Base-by-base conservation (phyloP, 2,888 invertebrate genomes). In the Timema podura region DNA sequence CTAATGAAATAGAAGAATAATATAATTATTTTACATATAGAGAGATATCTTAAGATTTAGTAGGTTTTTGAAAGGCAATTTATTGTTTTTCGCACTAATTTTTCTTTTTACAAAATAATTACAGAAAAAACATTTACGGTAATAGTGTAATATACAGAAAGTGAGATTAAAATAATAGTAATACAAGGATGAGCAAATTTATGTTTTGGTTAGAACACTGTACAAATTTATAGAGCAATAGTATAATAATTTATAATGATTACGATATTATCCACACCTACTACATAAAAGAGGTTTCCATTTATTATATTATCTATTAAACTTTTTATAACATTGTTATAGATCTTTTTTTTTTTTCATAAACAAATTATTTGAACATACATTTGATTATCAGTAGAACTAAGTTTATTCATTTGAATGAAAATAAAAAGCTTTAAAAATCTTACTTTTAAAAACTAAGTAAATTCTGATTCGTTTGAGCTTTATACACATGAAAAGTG, bases 161-260 rank as follows among this genome's bases (percentile, higher is more conserved):
- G 61, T 45, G 45, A 61, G 61, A 61, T 45, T 45, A 68, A 48
- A 68, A 68, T 11, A 48, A 48, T 16, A 64, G n/a, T 61, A 48
- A 48, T 30, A 30, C 30, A 30, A 30, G 30, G 68, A 49, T 68
- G 68, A 68, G 68, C 68, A 68, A 48, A 64, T 68, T 64, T 45
- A 61, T 44, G 30, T 68, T 67, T 45, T 61, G 48, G 59, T 61
- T 61, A 61, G 59, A 61, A 68, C 68, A 64, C 68, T 68, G 68
- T 68, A 68, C 64, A 64, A 64, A 61, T 57, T 68, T 61, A 61
- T 61, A 46, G 67, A 67, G 16, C 10, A 61, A 64, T 48, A 64
- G 30, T 30, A 30, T 30, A 30, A 30, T 30, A 30, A 30, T 30
- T 30, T 30, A 59, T 64, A 68, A 64, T 64, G 64, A 68, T 64